Base-by-base conservation (phyloP, 2,113 vertebrate species). In the Pelodiscus sinensis region DNA sequence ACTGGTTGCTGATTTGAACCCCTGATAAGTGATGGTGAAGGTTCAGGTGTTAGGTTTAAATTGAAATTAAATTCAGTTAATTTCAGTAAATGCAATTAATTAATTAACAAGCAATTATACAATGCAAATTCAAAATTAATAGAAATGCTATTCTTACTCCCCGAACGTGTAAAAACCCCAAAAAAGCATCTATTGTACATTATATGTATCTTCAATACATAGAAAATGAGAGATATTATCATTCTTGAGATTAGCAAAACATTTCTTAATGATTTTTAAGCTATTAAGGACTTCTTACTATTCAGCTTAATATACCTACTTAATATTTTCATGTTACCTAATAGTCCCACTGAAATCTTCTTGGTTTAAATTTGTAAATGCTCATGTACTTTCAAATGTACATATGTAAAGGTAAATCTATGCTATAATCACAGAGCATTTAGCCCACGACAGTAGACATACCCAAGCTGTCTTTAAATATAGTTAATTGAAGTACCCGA, bases 61-160 rank as follows among this genome's bases (percentile, higher is more conserved):
- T 83, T 93, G 27, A 85, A 95, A 94, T 94, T 14, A 5, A 52
- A 94, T 24, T 82, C 87, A 94, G 83, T 86, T 90, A 77, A 77
- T 50, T 77, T 50, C 38, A 77, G 12, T 24, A 77, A 50, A 77
- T 35, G 65, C n/a, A 71, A 71, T 31, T 86, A 87, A 86, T 87
- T 83, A 62, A 87, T 95, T 95, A 94, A 94, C 96, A 94, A 65
- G 24, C 55, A 96, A 93, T 91, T 97, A 95, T 27, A 5, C 29
- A 89, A 91, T 78, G 38, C 55, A 91, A 93, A 95, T 89, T 94
- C 79, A 89, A 82, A 57, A 13, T n/a, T 2, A 86, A 52, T 38
- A n/a, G 78, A 85, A 95, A 79, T 38, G 2, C 12, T 73, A 44
- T 78, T 91, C 52, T 95, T 85, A 91, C 44, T 87, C 94, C 25